Evolutionary conservation across 2,888 invertebrate species (phyloP).

Genomic region (Aspidiotus rigidus): DNA sequence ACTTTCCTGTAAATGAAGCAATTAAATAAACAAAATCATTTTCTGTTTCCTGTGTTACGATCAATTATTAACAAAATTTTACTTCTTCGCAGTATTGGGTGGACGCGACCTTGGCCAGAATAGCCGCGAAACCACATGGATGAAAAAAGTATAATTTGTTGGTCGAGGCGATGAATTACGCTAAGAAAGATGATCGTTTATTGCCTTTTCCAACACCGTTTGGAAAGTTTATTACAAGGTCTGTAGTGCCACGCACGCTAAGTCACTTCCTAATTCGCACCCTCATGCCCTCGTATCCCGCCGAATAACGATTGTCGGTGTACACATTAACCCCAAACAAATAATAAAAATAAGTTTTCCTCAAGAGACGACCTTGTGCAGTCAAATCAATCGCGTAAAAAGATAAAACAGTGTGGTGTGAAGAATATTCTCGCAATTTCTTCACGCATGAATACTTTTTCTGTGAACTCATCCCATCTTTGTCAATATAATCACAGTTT

Average conservation of each 20-base stretch:
- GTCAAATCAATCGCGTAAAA: neutral
- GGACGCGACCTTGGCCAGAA: too few relatives aligned
- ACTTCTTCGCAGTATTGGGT: too few relatives aligned
- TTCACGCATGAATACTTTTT: neutral
- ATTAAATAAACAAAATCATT: too few relatives aligned
- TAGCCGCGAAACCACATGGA: too few relatives aligned
- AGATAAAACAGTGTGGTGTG: neutral
- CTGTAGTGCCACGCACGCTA: slow-evolving; percentile 26
- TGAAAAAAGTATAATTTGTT: too few relatives aligned
- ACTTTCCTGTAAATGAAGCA: neutral
- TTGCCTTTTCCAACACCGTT: neutral
- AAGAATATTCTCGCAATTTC: neutral
- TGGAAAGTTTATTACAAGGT: slow-evolving; percentile 20
- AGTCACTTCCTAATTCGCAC: slow-evolving; percentile 10
- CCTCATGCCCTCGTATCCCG: neutral
- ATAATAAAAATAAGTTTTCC: neutral
- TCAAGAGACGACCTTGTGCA: slow-evolving; percentile 1
- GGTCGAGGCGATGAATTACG: too few relatives aligned
- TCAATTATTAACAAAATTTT: too few relatives aligned
- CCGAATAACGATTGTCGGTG: neutral
- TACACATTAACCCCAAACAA: neutral
- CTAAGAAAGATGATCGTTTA: neutral
- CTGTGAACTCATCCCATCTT: too few relatives aligned
- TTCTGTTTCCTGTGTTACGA: too few relatives aligned
- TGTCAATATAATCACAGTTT: too few relatives aligned